A percentile compares a stretch with the other conserved stretches of the same genome.
These are phyloP conservation scores for Synanthedon vespiformis DNA, from an alignment of 2,888 invertebrate genomes.

Conservation along the genomic window DNA sequence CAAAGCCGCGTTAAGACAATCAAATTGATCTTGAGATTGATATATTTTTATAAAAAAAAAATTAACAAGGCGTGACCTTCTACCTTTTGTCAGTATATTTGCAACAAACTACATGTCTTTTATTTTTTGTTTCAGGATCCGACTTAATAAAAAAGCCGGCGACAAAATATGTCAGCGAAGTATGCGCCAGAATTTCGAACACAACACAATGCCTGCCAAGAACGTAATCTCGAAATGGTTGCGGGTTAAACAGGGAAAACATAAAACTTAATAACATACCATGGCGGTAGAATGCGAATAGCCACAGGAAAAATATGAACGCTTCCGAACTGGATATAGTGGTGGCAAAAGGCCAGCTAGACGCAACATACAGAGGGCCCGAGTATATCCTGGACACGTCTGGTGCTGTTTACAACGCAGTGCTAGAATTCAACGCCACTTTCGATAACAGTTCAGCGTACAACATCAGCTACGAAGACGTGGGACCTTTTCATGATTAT, in stretches of 20 bases:
- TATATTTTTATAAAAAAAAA: no score
- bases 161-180: conserved; percentile 46
- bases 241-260: conserved; percentile 59
- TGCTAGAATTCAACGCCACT: conserved; percentile 42
- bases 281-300: conserved; percentile 57
- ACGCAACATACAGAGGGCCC: conserved; percentile 37
- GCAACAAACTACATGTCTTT: conserved; percentile 1
- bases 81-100: no score
- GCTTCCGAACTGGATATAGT: conserved; percentile 44
- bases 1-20: no score
- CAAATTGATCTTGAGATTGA: no score
- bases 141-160: conserved; percentile 21
- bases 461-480: conserved; percentile 34
- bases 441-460: conserved; percentile 36
- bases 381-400: conserved; percentile 37
- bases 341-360: conserved; percentile 59
- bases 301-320: conserved; percentile 59
- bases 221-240: conserved; percentile 65
- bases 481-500: conserved; percentile 57
- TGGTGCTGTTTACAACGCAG: conserved; percentile 30
- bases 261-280: conserved; percentile 61
- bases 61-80: no score
- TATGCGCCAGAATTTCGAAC: conserved; percentile 51
- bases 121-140: conserved; percentile 46
- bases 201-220: conserved; percentile 60